phyloP scores from a whole-genome alignment of 1,140 invertebrate species.

The Heliconius hermathena region DNA sequence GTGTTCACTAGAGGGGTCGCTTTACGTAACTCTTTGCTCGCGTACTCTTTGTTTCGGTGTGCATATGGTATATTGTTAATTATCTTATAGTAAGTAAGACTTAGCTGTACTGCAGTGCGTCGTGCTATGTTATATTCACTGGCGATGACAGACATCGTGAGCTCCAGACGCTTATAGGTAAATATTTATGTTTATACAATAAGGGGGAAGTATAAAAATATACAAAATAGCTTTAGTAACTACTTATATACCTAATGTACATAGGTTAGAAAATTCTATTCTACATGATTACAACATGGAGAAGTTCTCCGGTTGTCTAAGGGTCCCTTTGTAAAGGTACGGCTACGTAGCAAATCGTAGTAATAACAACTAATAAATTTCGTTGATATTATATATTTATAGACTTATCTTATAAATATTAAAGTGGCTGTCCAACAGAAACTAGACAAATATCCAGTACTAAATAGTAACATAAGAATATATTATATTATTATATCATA shows the following conservation, averaged over 20 bases:
- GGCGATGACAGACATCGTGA: background rate
- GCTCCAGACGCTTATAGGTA: background rate
- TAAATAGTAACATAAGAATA: too few species aligned
- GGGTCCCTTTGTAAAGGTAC: background rate
- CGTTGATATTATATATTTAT: background rate
- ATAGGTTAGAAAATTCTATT: too few species aligned
- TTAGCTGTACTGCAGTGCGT: background rate
- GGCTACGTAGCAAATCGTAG: background rate
- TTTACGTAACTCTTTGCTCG: constrained; percentile 10
- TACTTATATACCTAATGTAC: too few species aligned
- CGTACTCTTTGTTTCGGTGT: constrained; percentile 1
- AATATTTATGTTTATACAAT: too few species aligned
- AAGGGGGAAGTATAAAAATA: too few species aligned
- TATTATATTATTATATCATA: background rate
- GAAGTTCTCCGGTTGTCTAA: background rate
- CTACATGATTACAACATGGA: background rate
- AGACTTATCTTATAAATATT: too few species aligned
- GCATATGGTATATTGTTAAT: constrained; percentile 9
- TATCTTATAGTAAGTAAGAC: background rate
- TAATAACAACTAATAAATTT: background rate
- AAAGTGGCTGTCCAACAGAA: too few species aligned
- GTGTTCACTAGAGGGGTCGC: constrained; percentile 14
- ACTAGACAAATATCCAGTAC: too few species aligned
- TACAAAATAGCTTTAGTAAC: too few species aligned
- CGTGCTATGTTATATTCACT: background rate